Base-by-base conservation (phyloP, 2,797 vertebrate genomes). In the Valencia hispanica region DNA sequence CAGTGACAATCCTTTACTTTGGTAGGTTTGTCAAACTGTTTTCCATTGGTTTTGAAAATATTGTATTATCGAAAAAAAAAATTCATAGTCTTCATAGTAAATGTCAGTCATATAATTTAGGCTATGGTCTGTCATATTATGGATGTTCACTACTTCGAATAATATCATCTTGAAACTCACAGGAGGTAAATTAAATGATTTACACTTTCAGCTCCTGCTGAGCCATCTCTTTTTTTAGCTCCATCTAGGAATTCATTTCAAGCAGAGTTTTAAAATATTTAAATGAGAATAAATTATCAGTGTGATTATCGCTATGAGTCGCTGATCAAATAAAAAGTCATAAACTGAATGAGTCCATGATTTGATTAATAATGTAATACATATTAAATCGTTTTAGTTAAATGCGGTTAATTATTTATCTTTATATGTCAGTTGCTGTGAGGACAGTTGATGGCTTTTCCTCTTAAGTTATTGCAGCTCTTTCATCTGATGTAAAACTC, bases 401-500 rank as follows among this genome's bases (percentile, higher is more conserved):
- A 83, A 30, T 43, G 30, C 45, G 78, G 39, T 86, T 72, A 70
- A 82, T 79, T 76, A 70, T 80, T 81, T 65, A 70, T 77, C 4
- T 25, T 66, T 70, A 75, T 76, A 32, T 73, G 48, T 68, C 59
- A 43, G 43, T 72, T 50, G 7, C 22, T 81, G 68, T n/a, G 30
- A 25, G 76, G 11, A 57, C 80, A 36, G 71, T 10, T 47, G 34
- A 74, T 53, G 68, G 53, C n/a, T 27, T 30, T 73, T 11, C 18
- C 53, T 39, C 47, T 77, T 77, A 47, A 39, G 70, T 73, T 41
- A 45, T 17, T 63, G 43, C 50, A 61, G 53, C 57, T 80, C 32
- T 59, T 39, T 32, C 59, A 32, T 61, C 34, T 53, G 17, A 59
- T 55, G 59, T 73, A 2, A 45, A 70, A n/a, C 10, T 73, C 0